phyloP scores from a whole-genome alignment of 2,888 invertebrate species.

The Watsonalla cultraria region DNA sequence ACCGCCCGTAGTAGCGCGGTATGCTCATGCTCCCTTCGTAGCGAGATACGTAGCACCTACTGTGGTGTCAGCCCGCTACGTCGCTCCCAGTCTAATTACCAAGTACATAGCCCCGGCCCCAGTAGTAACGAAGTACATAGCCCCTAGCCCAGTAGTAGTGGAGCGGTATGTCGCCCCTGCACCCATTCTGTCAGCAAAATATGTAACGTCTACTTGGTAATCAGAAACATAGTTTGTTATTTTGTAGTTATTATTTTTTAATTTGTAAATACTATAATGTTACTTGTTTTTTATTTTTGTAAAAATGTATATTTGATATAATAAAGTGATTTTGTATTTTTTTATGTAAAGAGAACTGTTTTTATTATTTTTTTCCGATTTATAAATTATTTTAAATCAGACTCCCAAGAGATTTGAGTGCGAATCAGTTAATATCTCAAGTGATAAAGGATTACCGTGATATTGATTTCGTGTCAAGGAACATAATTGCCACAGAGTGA shows the following conservation, averaged over 20 bases:
- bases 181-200: neutral
- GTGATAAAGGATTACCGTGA: too few species aligned
- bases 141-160: neutral
- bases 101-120: slow-evolving; percentile 1
- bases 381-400: too few species aligned
- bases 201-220: neutral
- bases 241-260: neutral
- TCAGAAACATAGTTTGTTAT: neutral
- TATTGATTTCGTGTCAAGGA: too few species aligned
- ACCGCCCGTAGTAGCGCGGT: slow-evolving; percentile 4
- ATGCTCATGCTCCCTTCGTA: slow-evolving; percentile 1
- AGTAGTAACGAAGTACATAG: neutral
- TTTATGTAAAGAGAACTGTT: neutral
- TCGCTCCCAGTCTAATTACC: slow-evolving; percentile 5
- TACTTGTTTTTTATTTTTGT: neutral
- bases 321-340: neutral
- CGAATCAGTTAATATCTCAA: too few species aligned
- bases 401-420: too few species aligned
- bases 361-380: slow-evolving; percentile 1
- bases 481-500: too few species aligned
- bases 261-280: neutral
- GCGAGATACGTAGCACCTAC: slow-evolving; percentile 6
- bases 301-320: neutral
- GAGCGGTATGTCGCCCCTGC: neutral
- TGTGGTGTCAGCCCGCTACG: slow-evolving; percentile 6